Percentiles rank a stretch among this genome's conserved stretches.
These are phyloP conservation scores for Caenorhabditis drosophilae DNA, from an alignment of 2,888 invertebrate genomes.

Conservation along the genomic window DNA sequence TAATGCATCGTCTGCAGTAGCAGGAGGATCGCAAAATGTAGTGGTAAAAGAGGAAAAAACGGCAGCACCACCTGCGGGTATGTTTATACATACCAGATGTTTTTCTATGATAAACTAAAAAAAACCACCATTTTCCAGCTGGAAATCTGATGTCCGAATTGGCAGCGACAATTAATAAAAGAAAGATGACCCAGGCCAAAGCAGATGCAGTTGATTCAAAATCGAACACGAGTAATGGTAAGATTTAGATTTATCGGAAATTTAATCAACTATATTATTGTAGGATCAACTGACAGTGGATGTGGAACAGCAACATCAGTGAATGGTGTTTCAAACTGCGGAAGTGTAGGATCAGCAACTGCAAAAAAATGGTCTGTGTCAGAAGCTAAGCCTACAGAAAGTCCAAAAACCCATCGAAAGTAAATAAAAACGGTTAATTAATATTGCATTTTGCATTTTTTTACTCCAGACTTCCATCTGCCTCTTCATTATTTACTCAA, in stretches of 20 bases:
- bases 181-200: conserved; percentile 44
- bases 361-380: conserved; percentile 45
- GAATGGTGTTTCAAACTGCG: conserved; percentile 24
- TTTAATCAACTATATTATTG: background rate
- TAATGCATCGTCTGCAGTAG: conserved; percentile 4
- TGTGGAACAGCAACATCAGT: conserved; percentile 27
- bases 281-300: conserved; percentile 49
- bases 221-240: conserved; percentile 47
- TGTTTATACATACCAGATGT: background rate
- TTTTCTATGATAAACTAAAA: too few species aligned
- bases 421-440: conserved; percentile 14
- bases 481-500: conserved; percentile 45
- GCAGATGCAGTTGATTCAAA: conserved; percentile 49
- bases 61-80: conserved; percentile 12
- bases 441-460: background rate
- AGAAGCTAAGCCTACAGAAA: conserved; percentile 26
- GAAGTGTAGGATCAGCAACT: conserved; percentile 25
- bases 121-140: too few species aligned
- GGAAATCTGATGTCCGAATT: conserved; percentile 38
- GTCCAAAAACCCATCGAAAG: conserved; percentile 53
- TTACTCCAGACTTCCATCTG: conserved; percentile 50
- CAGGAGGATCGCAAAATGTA: background rate
- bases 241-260: background rate
- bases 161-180: conserved; percentile 30
- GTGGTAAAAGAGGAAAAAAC: conserved; percentile 6